Evolutionary conservation across 2,797 vertebrate genomes (phyloP), one percentile per base, ranked within the genome.

Genomic region (Arvicola amphibius): DNA sequence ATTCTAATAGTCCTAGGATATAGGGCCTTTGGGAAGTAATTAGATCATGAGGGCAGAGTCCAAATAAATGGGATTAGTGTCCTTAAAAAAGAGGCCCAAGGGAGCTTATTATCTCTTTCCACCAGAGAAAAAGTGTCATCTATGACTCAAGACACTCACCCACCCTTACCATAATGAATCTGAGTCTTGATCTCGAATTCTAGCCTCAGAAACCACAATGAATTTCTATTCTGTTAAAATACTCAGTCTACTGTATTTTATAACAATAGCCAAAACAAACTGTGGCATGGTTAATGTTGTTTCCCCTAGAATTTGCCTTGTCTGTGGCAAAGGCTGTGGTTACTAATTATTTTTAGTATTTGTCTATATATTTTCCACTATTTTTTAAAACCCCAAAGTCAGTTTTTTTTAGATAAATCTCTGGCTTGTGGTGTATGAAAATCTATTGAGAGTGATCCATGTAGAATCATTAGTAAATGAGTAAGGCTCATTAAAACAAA

Each of bases 11-110:
- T 76, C 56, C 51, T 48, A 51, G 48, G 48, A 86, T 40, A 76
- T 23, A 67, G 65, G 86, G 2, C 73, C 53, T 65, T 53, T 56
- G 79, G 79, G 85, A 94, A n/a, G 37, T 86, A 87, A 85, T 92
- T 94, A 85, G 59, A 79, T 89, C 85, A 74, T 19, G 51, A 94
- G 71, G 81, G 71, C 51, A 51, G 23, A 67, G 34, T 40, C 63
- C 78, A 88, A 46, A 91, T 73, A 74, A 91, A 69, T 91, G 83
- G 87, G 13, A 93, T 87, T 87, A 59, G 34, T 81, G 40, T 32
- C 67, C 76, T 76, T 84, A 32, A 53, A 84, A 83, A 94, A 83
- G 71, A 73, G 48, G 14, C 92, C 73, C 90, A 34, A 23, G 79
- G 85, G 92, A 94, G 5, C 92, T 94, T 69, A 51, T 90, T 94